Conservation (phyloP, 2,113 vertebrate species). For the Antigone vipio region DNA sequence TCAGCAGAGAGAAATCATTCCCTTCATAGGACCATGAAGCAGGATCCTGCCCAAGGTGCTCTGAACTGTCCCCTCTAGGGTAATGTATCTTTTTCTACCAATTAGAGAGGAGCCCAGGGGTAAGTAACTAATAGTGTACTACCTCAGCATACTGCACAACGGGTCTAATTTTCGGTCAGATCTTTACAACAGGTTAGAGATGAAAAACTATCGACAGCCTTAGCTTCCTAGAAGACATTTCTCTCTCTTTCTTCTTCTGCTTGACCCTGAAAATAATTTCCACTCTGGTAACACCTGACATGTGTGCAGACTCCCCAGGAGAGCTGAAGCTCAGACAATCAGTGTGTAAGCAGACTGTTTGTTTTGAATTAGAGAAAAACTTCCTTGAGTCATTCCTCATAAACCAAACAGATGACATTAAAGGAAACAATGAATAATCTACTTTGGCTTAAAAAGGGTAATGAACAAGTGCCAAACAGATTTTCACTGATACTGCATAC, state of each 20-base stretch:
- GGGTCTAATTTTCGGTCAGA: neutral
- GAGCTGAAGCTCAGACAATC: neutral
- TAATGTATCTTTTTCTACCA: neutral
- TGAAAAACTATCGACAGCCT: neutral
- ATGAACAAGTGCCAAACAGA: conserved; percentile 46
- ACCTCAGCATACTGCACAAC: neutral
- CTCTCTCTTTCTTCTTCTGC: neutral
- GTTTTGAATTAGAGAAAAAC: conserved; percentile 60
- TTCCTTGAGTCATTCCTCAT: conserved; percentile 57
- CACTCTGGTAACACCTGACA: neutral
- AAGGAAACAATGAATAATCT: conserved; percentile 67
- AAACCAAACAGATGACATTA: conserved; percentile 49
- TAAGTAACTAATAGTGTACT: neutral
- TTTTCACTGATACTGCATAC: conserved; percentile 43
- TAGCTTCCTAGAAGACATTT: neutral
- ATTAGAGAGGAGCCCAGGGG: neutral
- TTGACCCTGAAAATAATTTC: neutral
- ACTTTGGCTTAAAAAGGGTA: conserved; percentile 45
- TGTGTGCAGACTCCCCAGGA: neutral
- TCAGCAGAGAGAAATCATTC: neutral
- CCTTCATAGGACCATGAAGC: neutral
- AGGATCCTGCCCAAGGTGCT: neutral
- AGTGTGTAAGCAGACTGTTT: conserved; percentile 20
- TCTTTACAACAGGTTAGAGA: neutral
- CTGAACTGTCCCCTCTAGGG: neutral